Conservation (phyloP, 2,797 vertebrate genomes). For the Microctenopoma lineatum region DNA sequence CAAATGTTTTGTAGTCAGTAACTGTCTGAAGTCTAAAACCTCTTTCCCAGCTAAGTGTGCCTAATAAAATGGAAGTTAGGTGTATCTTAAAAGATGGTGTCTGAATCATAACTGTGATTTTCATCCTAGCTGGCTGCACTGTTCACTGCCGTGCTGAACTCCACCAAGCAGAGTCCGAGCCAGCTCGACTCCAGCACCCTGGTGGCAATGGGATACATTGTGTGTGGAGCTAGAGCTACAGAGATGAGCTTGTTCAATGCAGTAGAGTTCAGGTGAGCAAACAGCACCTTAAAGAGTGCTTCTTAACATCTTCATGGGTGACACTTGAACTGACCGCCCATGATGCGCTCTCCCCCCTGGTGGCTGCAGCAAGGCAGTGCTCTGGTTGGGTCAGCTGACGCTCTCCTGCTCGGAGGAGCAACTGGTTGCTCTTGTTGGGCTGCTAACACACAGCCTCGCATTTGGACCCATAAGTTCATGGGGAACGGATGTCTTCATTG, state of each 20-base stretch:
- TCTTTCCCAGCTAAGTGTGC: neutral
- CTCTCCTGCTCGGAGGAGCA: conserved; percentile 84
- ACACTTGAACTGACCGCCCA: neutral
- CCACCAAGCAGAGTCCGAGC: conserved; percentile 70
- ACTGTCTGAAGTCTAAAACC: too few relatives aligned
- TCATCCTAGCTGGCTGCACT: conserved; percentile 73
- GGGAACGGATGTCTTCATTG: conserved; percentile 83
- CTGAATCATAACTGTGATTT: conserved; percentile 22
- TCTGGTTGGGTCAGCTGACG: conserved; percentile 80
- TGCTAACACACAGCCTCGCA: conserved; percentile 75
- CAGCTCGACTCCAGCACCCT: conserved; percentile 82
- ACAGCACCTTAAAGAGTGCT: neutral
- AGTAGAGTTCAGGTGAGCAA: conserved; percentile 83
- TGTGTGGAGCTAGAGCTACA: conserved; percentile 81
- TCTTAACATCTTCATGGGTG: neutral
- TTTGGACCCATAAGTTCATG: conserved; percentile 82
- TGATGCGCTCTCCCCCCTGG: conserved; percentile 52
- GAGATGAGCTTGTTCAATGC: conserved; percentile 79
- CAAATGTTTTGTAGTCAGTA: too few relatives aligned
- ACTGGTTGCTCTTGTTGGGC: conserved; percentile 67
- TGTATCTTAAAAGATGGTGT: neutral
- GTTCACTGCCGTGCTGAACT: conserved; percentile 74
- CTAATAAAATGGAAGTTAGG: neutral
- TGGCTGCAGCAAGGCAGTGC: conserved; percentile 81
- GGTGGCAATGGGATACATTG: conserved; percentile 82